Conservation (phyloP, 2,888 invertebrate species). For the Cartodere bifasciata region DNA sequence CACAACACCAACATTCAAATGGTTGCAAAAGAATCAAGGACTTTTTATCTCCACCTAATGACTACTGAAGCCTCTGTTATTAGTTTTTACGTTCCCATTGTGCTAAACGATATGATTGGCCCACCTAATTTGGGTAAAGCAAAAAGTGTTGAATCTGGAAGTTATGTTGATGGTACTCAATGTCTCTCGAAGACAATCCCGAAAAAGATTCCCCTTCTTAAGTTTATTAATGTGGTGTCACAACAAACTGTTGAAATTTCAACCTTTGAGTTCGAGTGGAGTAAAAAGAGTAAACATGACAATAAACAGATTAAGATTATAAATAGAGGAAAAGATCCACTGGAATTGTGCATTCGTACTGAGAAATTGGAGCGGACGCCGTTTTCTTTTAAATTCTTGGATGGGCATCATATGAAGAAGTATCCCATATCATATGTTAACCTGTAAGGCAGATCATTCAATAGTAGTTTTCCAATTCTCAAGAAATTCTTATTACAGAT, state of each 20-base stretch:
- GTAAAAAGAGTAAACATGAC: too few relatives aligned
- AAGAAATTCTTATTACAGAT: too few relatives aligned
- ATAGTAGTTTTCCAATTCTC: too few relatives aligned
- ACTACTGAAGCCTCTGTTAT: conserved; percentile 38
- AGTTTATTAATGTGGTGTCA: conserved; percentile 19
- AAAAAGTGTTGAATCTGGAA: conserved; percentile 10
- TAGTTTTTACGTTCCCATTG: conserved; percentile 44
- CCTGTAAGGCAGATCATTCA: too few relatives aligned
- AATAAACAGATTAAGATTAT: too few relatives aligned
- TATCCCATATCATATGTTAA: conserved; percentile 16
- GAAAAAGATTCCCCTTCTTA: conserved; percentile 14
- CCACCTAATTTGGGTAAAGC: conserved; percentile 34
- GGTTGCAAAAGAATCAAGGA: conserved; percentile 20
- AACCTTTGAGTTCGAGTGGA: too few relatives aligned
- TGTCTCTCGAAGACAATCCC: conserved; percentile 1
- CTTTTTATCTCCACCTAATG: conserved; percentile 32
- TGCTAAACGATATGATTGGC: conserved; percentile 45
- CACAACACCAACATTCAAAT: conserved; percentile 17
- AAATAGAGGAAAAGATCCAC: conserved; percentile 7
- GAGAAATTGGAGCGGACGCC: conserved; percentile 23
- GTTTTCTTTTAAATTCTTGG: conserved; percentile 22
- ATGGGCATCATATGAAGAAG: conserved; percentile 15
- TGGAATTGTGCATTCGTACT: conserved; percentile 23
- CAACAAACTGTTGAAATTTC: too few relatives aligned
- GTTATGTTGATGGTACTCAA: conserved; percentile 10